phyloP scores from a whole-genome alignment of 2,888 invertebrate species.

The Neoaliturus tenellus region DNA sequence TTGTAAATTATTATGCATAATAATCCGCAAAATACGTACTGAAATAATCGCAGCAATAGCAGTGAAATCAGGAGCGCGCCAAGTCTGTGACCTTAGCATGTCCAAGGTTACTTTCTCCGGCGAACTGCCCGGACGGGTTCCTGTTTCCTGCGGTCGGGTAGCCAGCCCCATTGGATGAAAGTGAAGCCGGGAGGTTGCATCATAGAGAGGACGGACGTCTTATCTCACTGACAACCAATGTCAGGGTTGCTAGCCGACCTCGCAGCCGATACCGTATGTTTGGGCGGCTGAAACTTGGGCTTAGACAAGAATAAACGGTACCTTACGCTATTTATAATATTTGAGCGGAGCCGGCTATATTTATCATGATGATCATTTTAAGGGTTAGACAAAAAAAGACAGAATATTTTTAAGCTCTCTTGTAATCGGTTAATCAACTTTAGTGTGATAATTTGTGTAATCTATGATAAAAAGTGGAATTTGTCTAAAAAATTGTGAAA shows the following conservation, averaged over 20 bases:
- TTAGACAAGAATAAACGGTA: too few species aligned
- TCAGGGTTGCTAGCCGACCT: conserved; percentile 34
- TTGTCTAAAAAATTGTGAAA: too few species aligned
- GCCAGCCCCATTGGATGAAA: conserved; percentile 43
- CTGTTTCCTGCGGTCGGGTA: conserved; percentile 31
- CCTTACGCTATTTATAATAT: too few species aligned
- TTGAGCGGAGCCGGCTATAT: too few species aligned
- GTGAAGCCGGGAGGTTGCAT: conserved; percentile 21
- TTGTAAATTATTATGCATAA: too few species aligned
- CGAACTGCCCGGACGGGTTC: not conserved
- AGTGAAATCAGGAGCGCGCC: conserved; percentile 24
- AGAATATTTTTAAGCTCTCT: too few species aligned
- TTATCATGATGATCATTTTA: too few species aligned
- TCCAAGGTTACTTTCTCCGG: conserved; percentile 51
- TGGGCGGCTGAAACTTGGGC: not conserved
- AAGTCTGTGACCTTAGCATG: conserved; percentile 35
- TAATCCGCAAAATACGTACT: not conserved
- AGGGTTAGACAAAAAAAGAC: too few species aligned
- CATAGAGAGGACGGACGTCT: not conserved
- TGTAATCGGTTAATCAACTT: too few species aligned
- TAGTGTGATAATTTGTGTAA: too few species aligned
- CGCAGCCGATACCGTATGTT: not conserved
- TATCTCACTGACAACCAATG: conserved; percentile 14
- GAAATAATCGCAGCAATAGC: not conserved
- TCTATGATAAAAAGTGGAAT: too few species aligned